Base-by-base conservation (phyloP, 2,113 vertebrate species). In the Odontesthes bonariensis region DNA sequence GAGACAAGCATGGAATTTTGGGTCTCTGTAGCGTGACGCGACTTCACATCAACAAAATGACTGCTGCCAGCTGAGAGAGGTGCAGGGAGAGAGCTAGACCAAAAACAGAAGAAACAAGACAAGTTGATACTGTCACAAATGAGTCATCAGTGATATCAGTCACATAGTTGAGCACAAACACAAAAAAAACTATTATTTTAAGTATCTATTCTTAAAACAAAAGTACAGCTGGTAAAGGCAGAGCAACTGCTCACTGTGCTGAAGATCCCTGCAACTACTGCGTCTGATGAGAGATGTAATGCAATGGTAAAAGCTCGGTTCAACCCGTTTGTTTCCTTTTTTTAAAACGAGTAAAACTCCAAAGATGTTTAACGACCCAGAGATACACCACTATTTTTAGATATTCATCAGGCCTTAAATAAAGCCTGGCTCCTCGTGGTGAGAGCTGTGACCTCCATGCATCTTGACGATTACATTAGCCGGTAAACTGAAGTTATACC, bases 71-170 rank as follows among this genome's bases (percentile, higher is more conserved):
- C 58, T 32, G 32, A 67, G 71, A 69, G 77, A 85, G 61, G 77
- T 61, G 69, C 69, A 68, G 47, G 69, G 61, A 75, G 69, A 75
- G 79, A 53, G 52, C 63, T 3, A 70, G 73, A 79, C 77, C 52
- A 76, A 78, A 89, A 86, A 88, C 78, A 44, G 59, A 77, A 85
- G 81, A 85, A 35, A 33, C 31, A 56, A 75, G 79, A 79, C 60
- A 70, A 85, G 86, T 65, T 59, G 63, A 74, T 78, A 63, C 77
- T 72, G 83, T 83, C 83, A 77, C 47, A 61, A 70, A 81, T 56
- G 77, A 68, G 82, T 83, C 81, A 35, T 19, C 13, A 6, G 16
- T 20, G 22, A n/a, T 67, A 85, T 91, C 86, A 80, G 78, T 88
- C 84, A 76, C 9, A 47, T 47, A 65, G 59, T 22, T n/a, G 23